A percentile compares a stretch with the other conserved stretches of the same genome.
phyloP scores from a whole-genome alignment of 2,888 invertebrate genomes.

The Theretra japonica region DNA sequence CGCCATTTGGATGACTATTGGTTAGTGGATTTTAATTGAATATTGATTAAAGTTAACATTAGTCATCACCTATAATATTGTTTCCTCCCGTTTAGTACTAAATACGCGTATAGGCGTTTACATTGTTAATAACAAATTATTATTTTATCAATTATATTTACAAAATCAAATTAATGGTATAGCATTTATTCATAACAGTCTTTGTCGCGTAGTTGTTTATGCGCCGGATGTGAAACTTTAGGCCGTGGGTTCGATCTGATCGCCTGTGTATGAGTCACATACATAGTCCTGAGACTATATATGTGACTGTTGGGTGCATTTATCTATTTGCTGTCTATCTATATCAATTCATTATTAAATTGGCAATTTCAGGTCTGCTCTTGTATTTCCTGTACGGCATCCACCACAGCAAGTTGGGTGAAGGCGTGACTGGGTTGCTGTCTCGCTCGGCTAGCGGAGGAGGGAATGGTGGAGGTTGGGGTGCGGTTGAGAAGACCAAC shows the following conservation, averaged over 20 bases:
- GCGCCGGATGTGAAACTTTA: too few relatives aligned
- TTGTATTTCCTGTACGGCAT: conserved; percentile 94
- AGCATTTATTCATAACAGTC: too few relatives aligned
- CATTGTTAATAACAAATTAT: too few relatives aligned
- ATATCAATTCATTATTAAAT: background rate
- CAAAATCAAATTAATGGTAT: too few relatives aligned
- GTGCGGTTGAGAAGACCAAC: conserved; percentile 77
- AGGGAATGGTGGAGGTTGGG: conserved; percentile 72
- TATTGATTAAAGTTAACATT: conserved; percentile 16
- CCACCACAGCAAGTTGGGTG: conserved; percentile 92
- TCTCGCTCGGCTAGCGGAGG: conserved; percentile 72
- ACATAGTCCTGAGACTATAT: background rate
- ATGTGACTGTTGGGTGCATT: background rate
- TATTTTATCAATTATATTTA: too few relatives aligned
- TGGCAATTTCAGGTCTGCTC: conserved; percentile 86
- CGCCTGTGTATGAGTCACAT: too few relatives aligned
- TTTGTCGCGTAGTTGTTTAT: too few relatives aligned
- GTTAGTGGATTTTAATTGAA: conserved; percentile 69
- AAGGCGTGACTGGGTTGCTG: conserved; percentile 76
- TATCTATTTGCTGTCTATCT: too few relatives aligned
- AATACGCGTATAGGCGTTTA: too few relatives aligned
- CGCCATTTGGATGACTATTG: conserved; percentile 93
- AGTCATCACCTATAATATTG: background rate
- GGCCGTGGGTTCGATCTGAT: too few relatives aligned
- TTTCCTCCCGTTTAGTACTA: too few relatives aligned